Evolutionary conservation across 2,113 vertebrate genomes (phyloP).

Genomic region (Chaetorhynchus papuensis): DNA sequence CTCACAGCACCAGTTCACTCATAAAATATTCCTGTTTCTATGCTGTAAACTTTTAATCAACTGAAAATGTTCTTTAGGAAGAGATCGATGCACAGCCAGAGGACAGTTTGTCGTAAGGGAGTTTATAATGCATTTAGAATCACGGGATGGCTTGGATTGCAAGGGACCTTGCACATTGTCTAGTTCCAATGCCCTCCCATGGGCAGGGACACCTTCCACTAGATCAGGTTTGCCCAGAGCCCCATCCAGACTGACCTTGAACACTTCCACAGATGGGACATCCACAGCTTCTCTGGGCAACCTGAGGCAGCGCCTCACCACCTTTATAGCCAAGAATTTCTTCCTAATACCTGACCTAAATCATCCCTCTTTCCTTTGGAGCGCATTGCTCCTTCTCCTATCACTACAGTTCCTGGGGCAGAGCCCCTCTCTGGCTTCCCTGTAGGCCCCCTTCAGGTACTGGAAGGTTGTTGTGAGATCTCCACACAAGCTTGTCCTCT

Average conservation of each 20-base stretch:
- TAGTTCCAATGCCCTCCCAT: background rate
- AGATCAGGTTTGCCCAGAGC: background rate
- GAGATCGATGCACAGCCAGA: background rate
- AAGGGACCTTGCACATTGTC: too few relatives aligned
- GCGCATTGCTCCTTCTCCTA: too few relatives aligned
- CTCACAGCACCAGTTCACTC: background rate
- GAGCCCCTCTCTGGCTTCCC: too few relatives aligned
- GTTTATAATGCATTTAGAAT: background rate
- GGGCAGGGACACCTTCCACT: background rate
- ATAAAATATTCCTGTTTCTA: background rate
- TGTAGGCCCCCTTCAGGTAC: too few relatives aligned
- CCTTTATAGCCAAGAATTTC: background rate
- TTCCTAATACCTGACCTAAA: background rate
- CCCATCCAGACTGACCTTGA: background rate
- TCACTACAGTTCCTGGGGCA: background rate
- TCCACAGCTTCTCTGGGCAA: background rate
- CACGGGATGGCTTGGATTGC: background rate
- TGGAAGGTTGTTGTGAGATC: background rate
- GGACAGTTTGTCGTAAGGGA: background rate
- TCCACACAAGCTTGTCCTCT: background rate
- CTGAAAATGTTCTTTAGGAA: background rate
- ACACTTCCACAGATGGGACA: background rate
- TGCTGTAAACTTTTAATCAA: background rate
- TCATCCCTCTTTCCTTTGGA: background rate
- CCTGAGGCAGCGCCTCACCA: background rate